phyloP scores from a whole-genome alignment of 2,113 vertebrate species.

The Paramisgurnus dabryanus region DNA sequence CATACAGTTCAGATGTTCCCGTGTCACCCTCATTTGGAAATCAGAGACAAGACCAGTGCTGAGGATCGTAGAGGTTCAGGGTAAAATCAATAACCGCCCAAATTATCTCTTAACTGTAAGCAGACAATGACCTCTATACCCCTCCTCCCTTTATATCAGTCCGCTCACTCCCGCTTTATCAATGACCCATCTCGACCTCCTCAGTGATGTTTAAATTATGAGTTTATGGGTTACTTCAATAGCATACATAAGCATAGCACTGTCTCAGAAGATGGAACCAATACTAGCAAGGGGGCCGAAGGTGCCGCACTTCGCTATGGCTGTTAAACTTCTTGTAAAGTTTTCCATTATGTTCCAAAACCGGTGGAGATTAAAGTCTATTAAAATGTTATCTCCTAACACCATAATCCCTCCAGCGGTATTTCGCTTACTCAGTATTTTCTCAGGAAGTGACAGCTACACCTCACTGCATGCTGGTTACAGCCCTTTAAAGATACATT shows the following conservation, averaged over 20 bases:
- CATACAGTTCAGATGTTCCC: conserved; percentile 9
- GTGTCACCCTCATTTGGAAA: conserved; percentile 38
- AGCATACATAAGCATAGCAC: conserved; percentile 60
- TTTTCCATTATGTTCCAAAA: conserved; percentile 56
- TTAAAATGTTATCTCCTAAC: conserved; percentile 59
- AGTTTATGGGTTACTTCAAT: conserved; percentile 73
- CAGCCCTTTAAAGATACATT: background rate
- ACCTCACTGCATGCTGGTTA: conserved; percentile 9
- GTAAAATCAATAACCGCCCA: conserved; percentile 63
- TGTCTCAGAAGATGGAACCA: conserved; percentile 61
- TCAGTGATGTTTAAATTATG: conserved; percentile 71
- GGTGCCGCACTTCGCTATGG: conserved; percentile 11
- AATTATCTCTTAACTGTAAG: conserved; percentile 67
- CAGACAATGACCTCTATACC: conserved; percentile 53
- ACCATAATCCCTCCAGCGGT: conserved; percentile 62
- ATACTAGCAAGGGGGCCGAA: conserved; percentile 63
- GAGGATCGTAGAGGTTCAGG: conserved; percentile 6
- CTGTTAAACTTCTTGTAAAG: conserved; percentile 55
- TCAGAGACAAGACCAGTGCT: background rate
- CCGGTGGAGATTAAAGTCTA: conserved; percentile 53
- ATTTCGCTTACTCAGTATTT: conserved; percentile 46
- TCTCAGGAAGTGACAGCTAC: conserved; percentile 16
- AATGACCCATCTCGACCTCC: conserved; percentile 61
- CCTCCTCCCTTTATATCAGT: conserved; percentile 38
- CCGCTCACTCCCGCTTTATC: conserved; percentile 34